phyloP scores from a whole-genome alignment of 2,113 vertebrate genomes.

The Triplophysa dalaica region DNA sequence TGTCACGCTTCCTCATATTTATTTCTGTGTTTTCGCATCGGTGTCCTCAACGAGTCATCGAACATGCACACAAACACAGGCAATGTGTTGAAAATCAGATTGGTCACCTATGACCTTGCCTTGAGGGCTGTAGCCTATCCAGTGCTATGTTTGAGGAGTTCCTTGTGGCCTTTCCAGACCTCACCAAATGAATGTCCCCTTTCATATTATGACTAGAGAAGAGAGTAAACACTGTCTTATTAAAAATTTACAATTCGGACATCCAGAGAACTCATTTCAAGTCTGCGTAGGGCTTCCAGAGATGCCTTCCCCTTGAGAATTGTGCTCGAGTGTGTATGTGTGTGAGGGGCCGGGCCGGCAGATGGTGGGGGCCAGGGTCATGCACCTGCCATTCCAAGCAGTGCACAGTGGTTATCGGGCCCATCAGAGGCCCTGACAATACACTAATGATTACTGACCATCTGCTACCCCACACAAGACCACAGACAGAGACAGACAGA shows the following conservation, averaged over 20 bases:
- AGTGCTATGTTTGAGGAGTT: background rate
- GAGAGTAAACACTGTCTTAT: conserved; percentile 39
- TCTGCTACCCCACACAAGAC: conserved; percentile 74
- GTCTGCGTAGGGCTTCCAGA: conserved; percentile 14
- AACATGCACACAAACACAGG: background rate
- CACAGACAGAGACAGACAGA: conserved; percentile 52
- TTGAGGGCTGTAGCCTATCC: background rate
- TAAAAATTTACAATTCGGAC: conserved; percentile 24
- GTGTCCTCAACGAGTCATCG: background rate
- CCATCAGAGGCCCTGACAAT: conserved; percentile 80
- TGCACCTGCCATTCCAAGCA: conserved; percentile 82
- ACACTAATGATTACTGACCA: conserved; percentile 82
- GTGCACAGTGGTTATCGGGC: conserved; percentile 75
- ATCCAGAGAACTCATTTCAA: conserved; percentile 17
- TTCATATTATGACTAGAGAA: conserved; percentile 21
- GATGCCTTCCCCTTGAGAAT: conserved; percentile 19
- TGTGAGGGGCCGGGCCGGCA: conserved; percentile 69
- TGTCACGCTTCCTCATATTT: conserved; percentile 19
- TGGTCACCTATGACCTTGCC: conserved; percentile 33
- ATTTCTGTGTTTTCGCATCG: background rate
- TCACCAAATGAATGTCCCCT: conserved; percentile 1
- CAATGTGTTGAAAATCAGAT: conserved; percentile 36
- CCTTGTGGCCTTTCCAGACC: background rate
- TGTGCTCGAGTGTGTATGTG: conserved; percentile 56
- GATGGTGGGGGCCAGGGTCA: conserved; percentile 79